Evolutionary conservation across 2,113 vertebrate genomes (phyloP).

Genomic region (Oncorhynchus gorbuscha): DNA sequence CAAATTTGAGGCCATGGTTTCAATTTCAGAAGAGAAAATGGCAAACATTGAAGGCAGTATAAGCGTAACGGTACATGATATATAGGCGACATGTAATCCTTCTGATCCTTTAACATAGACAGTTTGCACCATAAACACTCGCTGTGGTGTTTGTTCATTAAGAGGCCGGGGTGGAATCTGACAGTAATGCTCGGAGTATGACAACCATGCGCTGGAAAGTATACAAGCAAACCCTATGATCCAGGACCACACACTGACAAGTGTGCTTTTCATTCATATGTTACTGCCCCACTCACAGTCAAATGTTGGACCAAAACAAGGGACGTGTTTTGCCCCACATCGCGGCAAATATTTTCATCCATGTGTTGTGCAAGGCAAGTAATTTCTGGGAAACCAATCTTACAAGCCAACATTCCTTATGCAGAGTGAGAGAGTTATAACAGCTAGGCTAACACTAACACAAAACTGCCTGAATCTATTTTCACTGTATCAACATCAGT

Average conservation of each 20-base stretch:
- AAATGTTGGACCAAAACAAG: constrained; percentile 2
- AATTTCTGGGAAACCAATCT: no score
- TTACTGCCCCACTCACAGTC: neutral
- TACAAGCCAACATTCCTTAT: no score
- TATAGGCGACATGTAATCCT: neutral
- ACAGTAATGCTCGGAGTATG: constrained; percentile 40
- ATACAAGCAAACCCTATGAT: neutral
- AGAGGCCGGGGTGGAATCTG: constrained; percentile 55
- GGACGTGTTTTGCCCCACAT: neutral
- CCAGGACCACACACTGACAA: neutral
- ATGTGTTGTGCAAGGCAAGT: no score
- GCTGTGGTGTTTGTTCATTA: constrained; percentile 32
- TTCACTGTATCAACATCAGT: neutral
- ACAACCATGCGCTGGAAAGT: constrained; percentile 8
- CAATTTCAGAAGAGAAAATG: no score
- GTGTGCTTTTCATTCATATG: no score
- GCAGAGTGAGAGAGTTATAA: neutral
- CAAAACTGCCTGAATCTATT: neutral
- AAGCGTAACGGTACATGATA: no score
- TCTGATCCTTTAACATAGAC: neutral
- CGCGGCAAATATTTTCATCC: no score
- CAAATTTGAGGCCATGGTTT: no score
- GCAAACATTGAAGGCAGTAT: no score
- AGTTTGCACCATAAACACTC: constrained; percentile 20
- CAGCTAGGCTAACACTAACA: neutral